phyloP scores from a whole-genome alignment of 2,888 invertebrate species.

The Oscheius sp. region DNA sequence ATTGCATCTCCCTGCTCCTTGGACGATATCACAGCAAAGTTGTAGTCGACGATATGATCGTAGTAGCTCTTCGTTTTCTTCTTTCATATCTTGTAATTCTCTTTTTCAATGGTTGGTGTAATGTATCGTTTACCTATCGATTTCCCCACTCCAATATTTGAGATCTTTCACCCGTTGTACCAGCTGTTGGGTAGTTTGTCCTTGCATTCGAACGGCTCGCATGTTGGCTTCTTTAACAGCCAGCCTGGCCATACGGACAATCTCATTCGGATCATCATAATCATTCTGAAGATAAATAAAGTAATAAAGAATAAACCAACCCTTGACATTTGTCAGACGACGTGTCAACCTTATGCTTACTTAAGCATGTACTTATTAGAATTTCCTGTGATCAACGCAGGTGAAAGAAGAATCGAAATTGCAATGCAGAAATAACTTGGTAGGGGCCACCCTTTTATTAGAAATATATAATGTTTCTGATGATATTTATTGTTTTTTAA shows the following conservation, averaged over 20 bases:
- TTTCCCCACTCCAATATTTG: conserved; percentile 68
- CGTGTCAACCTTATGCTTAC: background rate
- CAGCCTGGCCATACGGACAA: conserved; percentile 63
- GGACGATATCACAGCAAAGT: conserved; percentile 56
- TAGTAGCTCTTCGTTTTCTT: conserved; percentile 63
- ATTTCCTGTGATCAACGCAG: too few species aligned
- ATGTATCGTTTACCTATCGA: conserved; percentile 51
- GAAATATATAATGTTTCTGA: too few species aligned
- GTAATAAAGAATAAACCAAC: background rate
- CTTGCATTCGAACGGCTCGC: conserved; percentile 62
- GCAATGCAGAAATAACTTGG: too few species aligned
- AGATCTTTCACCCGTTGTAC: conserved; percentile 65
- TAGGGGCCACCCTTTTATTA: too few species aligned
- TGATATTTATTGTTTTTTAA: too few species aligned
- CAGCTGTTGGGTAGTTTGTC: conserved; percentile 65
- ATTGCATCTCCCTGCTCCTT: conserved; percentile 51
- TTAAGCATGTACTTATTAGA: background rate
- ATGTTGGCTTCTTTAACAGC: conserved; percentile 67
- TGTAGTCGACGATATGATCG: conserved; percentile 57
- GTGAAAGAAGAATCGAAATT: too few species aligned
- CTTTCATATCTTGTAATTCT: conserved; percentile 63
- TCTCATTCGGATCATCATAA: conserved; percentile 65
- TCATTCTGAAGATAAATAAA: conserved; percentile 28
- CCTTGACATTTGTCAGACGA: conserved; percentile 13
- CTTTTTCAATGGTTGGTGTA: conserved; percentile 21